Percentiles rank a stretch among this genome's conserved stretches.
Evolutionary conservation across 1,140 invertebrate genomes (phyloP).

Genomic region (Trachelipus rathkii): DNA sequence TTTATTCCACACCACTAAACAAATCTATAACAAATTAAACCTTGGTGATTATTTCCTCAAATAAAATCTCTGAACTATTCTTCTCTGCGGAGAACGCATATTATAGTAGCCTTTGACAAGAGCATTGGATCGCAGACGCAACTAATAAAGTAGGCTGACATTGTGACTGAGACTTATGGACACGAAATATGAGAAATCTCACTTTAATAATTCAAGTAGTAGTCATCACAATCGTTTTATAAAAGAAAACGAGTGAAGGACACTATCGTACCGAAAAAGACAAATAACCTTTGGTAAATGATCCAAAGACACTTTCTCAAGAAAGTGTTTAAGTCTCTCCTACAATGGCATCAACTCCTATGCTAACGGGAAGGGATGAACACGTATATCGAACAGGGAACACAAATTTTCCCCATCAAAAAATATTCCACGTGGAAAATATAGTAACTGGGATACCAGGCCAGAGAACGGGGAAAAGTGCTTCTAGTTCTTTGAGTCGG

Average conservation of each 20-base stretch:
- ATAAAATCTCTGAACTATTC: background rate
- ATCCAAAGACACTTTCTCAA: background rate
- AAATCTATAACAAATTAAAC: background rate
- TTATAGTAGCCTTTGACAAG: background rate
- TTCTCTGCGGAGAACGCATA: background rate
- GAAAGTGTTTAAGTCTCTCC: background rate
- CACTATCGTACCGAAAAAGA: background rate
- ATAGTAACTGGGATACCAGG: slow-evolving; percentile 35
- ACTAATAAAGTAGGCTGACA: too few species aligned
- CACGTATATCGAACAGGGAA: background rate
- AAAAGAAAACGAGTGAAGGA: too few species aligned
- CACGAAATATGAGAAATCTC: too few species aligned
- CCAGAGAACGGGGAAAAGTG: slow-evolving; percentile 34
- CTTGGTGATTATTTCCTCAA: background rate
- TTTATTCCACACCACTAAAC: background rate
- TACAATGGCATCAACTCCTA: background rate
- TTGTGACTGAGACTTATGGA: too few species aligned
- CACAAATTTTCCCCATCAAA: slow-evolving; percentile 32
- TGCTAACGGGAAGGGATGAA: background rate
- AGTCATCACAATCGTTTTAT: too few species aligned
- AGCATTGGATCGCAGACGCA: background rate
- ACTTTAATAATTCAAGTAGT: too few species aligned
- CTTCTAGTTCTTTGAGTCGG: slow-evolving; percentile 32
- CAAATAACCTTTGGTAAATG: background rate
- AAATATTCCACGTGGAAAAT: slow-evolving; percentile 40